Conservation (phyloP, 2,797 vertebrate genomes). For the Sebastes wilsoni region DNA sequence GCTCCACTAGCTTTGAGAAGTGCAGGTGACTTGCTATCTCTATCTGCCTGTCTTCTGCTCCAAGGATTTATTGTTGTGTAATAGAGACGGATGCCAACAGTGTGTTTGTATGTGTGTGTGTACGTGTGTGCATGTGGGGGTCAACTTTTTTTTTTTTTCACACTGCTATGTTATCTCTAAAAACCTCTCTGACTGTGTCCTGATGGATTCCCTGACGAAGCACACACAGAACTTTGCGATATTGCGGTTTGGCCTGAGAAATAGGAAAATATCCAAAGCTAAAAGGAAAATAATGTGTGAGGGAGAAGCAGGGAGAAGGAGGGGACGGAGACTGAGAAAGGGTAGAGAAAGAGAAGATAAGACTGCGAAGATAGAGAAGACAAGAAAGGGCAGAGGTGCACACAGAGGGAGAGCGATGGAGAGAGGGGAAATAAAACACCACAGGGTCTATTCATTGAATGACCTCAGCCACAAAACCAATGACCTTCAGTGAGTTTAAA, state of each 20-base stretch:
- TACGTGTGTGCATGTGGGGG: slow-evolving; percentile 7
- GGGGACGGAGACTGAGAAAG: background rate
- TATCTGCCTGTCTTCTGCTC: slow-evolving; percentile 26
- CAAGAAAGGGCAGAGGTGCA: background rate
- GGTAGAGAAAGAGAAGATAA: background rate
- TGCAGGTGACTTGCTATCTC: slow-evolving; percentile 33
- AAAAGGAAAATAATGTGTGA: slow-evolving; percentile 11
- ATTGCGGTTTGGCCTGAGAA: slow-evolving; percentile 39
- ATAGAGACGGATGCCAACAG: slow-evolving; percentile 39
- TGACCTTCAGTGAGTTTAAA: slow-evolving; percentile 49
- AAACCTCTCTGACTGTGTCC: slow-evolving; percentile 40
- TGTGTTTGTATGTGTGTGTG: slow-evolving; percentile 13
- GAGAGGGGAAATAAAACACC: slow-evolving; percentile 8
- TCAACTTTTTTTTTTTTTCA: slow-evolving; percentile 6
- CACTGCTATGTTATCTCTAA: slow-evolving; percentile 56
- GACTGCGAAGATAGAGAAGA: background rate
- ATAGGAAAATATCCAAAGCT: slow-evolving; percentile 44
- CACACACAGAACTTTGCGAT: slow-evolving; percentile 45
- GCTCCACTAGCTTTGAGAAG: slow-evolving; percentile 29
- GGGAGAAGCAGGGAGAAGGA: background rate
- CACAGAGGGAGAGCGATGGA: background rate
- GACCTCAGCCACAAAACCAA: slow-evolving; percentile 45
- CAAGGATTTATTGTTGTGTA: slow-evolving; percentile 31
- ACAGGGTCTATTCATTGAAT: slow-evolving; percentile 6
- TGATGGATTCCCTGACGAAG: slow-evolving; percentile 45